These are phyloP conservation scores for Philaenus spumarius DNA, from an alignment of 1,140 invertebrate genomes.

Conservation along the genomic window DNA sequence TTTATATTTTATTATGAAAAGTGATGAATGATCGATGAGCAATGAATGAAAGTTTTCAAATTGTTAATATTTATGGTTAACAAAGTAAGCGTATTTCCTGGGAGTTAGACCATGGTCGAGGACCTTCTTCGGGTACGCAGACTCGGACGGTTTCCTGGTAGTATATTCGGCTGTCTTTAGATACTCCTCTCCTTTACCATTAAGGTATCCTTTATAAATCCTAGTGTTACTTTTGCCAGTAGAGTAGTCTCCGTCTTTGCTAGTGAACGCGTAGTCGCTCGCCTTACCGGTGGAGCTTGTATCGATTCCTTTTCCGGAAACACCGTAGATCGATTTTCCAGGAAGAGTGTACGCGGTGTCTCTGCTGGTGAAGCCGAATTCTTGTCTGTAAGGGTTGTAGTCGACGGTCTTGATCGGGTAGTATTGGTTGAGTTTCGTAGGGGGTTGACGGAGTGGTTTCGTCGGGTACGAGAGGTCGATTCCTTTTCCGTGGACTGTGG, in stretches of 20 bases:
- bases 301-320: not conserved
- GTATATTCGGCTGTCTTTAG: not conserved
- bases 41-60: too few species aligned
- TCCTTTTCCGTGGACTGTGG: too few species aligned
- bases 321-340: not conserved
- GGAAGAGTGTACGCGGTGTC: not conserved
- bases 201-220: not conserved
- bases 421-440: not conserved
- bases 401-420: not conserved
- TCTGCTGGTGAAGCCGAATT: not conserved
- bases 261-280: not conserved
- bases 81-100: not conserved
- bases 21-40: too few species aligned
- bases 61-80: too few species aligned
- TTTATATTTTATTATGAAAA: too few species aligned
- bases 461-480: too few species aligned
- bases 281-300: not conserved
- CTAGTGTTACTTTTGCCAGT: not conserved
- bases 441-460: not conserved
- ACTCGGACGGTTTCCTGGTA: not conserved
- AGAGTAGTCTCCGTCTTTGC: not conserved
- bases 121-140: slow-evolving; percentile 4
- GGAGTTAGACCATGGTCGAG: not conserved
- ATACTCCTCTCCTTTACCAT: not conserved
- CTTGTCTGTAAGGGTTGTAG: not conserved